Evolutionary conservation across 2,113 vertebrate species (phyloP).

Genomic region (Pelecanoides urinatrix): DNA sequence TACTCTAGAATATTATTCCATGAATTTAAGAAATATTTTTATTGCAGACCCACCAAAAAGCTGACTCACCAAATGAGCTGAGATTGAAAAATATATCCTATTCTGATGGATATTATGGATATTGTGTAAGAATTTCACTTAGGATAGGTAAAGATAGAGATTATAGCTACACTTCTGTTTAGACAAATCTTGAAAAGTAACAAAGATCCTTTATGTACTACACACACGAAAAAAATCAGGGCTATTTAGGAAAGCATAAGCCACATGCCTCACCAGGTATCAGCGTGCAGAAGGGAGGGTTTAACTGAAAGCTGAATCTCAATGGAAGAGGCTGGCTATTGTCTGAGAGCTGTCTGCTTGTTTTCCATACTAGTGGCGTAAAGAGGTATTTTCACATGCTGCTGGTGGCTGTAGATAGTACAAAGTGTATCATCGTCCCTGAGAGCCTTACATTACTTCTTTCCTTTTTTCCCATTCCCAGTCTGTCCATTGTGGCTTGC

Average conservation of each 20-base stretch:
- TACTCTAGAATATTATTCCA: not conserved
- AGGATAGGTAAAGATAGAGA: not conserved
- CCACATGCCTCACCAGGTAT: accelerated
- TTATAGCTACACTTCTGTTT: not conserved
- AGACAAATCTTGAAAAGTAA: not conserved
- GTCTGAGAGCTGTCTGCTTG: not conserved
- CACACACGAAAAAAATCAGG: not conserved
- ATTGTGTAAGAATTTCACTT: not conserved
- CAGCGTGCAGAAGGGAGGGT: not conserved
- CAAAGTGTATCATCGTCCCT: not conserved
- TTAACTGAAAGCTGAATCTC: not conserved
- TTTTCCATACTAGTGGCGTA: not conserved
- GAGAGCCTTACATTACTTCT: not conserved
- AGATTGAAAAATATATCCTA: not conserved
- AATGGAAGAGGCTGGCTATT: not conserved
- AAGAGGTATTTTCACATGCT: not conserved
- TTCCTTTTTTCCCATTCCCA: conserved; percentile 42
- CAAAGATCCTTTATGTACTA: not conserved
- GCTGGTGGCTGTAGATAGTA: not conserved
- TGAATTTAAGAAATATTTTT: not conserved
- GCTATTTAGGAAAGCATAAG: not conserved
- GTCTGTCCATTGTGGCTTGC: not conserved
- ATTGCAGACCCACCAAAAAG: not conserved
- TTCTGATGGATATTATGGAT: not conserved
- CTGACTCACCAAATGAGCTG: too few species aligned